A percentile compares a stretch with the other conserved stretches of the same genome.
Conservation (phyloP, 2,888 invertebrate genomes). For the Drosophila kuntzei region DNA sequence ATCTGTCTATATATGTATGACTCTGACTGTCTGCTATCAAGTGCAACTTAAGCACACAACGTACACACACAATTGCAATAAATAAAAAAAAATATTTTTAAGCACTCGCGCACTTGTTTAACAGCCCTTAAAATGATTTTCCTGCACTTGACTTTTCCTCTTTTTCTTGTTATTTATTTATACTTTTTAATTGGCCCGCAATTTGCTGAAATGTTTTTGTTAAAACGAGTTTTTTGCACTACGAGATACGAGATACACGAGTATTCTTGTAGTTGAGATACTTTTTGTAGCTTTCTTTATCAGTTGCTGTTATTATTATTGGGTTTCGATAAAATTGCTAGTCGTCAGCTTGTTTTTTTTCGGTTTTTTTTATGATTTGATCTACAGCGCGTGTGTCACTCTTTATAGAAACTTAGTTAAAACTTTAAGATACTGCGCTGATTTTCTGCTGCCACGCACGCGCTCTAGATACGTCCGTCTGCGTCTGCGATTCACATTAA, state of each 20-base stretch:
- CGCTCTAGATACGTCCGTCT: slow-evolving; percentile 66
- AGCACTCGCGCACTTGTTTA: slow-evolving; percentile 43
- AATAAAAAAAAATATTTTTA: not conserved
- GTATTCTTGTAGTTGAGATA: slow-evolving; percentile 26
- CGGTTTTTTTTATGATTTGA: slow-evolving; percentile 18
- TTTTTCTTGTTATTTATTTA: slow-evolving; percentile 30
- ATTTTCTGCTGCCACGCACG: slow-evolving; percentile 59
- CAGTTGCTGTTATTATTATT: slow-evolving; percentile 33
- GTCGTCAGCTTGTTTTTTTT: slow-evolving; percentile 17
- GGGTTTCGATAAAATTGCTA: slow-evolving; percentile 50
- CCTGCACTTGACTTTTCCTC: slow-evolving; percentile 31
- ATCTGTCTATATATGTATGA: slow-evolving; percentile 17
- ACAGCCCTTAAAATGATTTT: slow-evolving; percentile 42
- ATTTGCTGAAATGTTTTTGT: slow-evolving; percentile 37
- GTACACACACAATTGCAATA: slow-evolving; percentile 8
- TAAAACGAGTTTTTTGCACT: slow-evolving; percentile 54
- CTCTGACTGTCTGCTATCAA: slow-evolving; percentile 6
- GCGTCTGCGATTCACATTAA: slow-evolving; percentile 67
- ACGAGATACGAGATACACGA: slow-evolving; percentile 22
- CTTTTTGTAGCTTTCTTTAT: slow-evolving; percentile 39
- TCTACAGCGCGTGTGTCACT: slow-evolving; percentile 32
- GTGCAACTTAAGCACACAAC: slow-evolving; percentile 9
- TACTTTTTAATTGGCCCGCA: slow-evolving; percentile 52
- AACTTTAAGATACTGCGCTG: slow-evolving; percentile 21
- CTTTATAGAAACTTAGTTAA: not conserved